phyloP scores from a whole-genome alignment of 2,888 invertebrate genomes.

The Eustalomyia histrio region DNA sequence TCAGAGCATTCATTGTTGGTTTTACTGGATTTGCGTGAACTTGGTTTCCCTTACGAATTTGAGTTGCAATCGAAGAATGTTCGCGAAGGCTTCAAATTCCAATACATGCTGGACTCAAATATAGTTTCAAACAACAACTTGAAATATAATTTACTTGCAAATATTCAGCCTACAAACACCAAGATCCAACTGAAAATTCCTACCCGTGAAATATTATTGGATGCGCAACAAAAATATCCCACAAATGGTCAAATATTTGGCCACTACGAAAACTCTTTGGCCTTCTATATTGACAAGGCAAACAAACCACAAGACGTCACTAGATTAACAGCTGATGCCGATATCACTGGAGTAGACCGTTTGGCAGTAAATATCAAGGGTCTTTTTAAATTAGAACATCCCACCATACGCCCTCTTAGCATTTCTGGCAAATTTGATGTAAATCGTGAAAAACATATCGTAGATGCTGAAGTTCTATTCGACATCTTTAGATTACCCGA shows the following conservation, averaged over 20 bases:
- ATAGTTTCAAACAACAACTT: constrained; percentile 85
- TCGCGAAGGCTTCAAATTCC: constrained; percentile 81
- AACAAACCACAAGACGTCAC: constrained; percentile 86
- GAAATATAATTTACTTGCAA: constrained; percentile 86
- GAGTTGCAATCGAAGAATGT: constrained; percentile 85
- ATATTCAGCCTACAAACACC: constrained; percentile 83
- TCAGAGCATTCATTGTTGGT: constrained; percentile 84
- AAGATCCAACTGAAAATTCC: constrained; percentile 85
- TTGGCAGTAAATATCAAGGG: constrained; percentile 80
- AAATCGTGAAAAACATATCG: constrained; percentile 74
- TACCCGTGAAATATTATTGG: constrained; percentile 84
- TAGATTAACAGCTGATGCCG: constrained; percentile 81
- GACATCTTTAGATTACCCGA: constrained; percentile 83
- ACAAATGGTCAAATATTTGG: constrained; percentile 80
- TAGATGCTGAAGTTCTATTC: constrained; percentile 79
- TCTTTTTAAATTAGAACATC: constrained; percentile 84
- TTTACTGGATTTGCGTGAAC: constrained; percentile 86
- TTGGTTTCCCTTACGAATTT: constrained; percentile 87
- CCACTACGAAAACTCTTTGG: constrained; percentile 83
- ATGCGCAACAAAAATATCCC: constrained; percentile 81
- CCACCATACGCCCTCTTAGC: constrained; percentile 81
- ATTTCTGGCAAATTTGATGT: constrained; percentile 80
- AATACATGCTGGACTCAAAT: constrained; percentile 86
- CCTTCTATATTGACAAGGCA: constrained; percentile 86
- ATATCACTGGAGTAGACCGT: constrained; percentile 80